Evolutionary conservation across 1,140 invertebrate genomes (phyloP), one percentile per base, ranked within the genome.

Genomic region (Pseudomyrmex cubaensis): DNA sequence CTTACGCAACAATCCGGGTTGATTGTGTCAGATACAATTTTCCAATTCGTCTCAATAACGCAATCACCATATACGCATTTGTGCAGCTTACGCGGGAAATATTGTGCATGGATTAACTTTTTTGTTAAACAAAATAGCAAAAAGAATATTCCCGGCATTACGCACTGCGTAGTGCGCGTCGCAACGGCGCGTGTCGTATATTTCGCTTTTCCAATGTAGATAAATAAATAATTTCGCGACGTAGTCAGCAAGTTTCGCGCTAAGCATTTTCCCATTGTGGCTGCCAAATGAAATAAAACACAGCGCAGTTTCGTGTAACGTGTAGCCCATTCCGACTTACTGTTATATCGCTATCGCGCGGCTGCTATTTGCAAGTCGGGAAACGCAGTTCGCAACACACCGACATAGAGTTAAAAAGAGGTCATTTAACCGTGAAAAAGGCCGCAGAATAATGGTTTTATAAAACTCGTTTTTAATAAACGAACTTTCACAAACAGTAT

Each of bases 221-320:
- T 80, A 80, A 72, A 80, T 80, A 80, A 80, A 80, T 80, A n/a
- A n/a, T 70, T 78, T 61, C 54, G 54, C 10, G 7, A n/a, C 76
- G 13, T 20, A 70, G 54, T 70, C 67, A 54, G 54, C 54, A 70
- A 72, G 66, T 70, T 70, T 69, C 64, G 76, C 20, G 44, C 70
- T 72, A 80, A 80, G 46, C 76, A 70, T 80, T 80, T 72, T 80
- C 72, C 44, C 22, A 72, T 59, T 70, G 54, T 59, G 44, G 52
- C 9, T 12, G 15, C 50, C 48, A 56, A 80, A 72, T 46, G 22
- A 70, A 80, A 80, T 70, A 80, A 80, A 80, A 80, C 50, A 80
- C 66, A 48, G 35, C 44, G 54, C 52, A 80, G 44, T 20, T 59
- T 56, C 54, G n/a, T 50, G 50, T n/a, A 72, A 56, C 63, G 12